These are phyloP conservation scores for Cheilosia scutellata DNA, from an alignment of 2,888 invertebrate species.

Conservation along the genomic window DNA sequence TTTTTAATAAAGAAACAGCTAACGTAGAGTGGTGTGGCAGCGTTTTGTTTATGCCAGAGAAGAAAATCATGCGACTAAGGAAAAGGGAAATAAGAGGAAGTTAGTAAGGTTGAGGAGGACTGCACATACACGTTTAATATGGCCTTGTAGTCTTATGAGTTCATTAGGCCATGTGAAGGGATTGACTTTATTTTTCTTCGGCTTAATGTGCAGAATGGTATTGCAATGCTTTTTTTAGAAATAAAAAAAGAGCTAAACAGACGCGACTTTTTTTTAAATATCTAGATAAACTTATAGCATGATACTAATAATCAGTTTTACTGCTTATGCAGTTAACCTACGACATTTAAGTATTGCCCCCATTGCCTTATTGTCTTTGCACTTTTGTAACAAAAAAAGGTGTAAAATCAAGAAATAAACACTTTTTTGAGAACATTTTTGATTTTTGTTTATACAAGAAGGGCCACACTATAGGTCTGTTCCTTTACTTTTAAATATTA, in stretches of 20 bases:
- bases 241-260: neutral
- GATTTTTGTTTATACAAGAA: too few relatives aligned
- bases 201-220: conserved; percentile 11
- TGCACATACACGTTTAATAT: conserved; percentile 42
- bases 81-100: conserved; percentile 45
- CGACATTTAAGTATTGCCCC: too few relatives aligned
- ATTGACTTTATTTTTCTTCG: conserved; percentile 64
- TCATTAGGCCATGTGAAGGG: conserved; percentile 76
- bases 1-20: conserved; percentile 52
- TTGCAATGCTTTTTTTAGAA: neutral
- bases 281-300: neutral
- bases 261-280: neutral
- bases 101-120: conserved; percentile 53
- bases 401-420: too few relatives aligned
- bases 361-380: too few relatives aligned
- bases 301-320: neutral
- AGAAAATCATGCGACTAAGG: conserved; percentile 32
- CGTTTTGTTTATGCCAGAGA: conserved; percentile 62
- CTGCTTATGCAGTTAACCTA: too few relatives aligned
- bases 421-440: too few relatives aligned
- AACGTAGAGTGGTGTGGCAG: conserved; percentile 13
- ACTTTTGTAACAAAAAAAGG: too few relatives aligned
- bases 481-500: too few relatives aligned
- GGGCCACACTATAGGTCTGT: too few relatives aligned
- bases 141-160: conserved; percentile 72